phyloP scores from a whole-genome alignment of 1,140 invertebrate genomes.

The Diuraphis noxia region DNA sequence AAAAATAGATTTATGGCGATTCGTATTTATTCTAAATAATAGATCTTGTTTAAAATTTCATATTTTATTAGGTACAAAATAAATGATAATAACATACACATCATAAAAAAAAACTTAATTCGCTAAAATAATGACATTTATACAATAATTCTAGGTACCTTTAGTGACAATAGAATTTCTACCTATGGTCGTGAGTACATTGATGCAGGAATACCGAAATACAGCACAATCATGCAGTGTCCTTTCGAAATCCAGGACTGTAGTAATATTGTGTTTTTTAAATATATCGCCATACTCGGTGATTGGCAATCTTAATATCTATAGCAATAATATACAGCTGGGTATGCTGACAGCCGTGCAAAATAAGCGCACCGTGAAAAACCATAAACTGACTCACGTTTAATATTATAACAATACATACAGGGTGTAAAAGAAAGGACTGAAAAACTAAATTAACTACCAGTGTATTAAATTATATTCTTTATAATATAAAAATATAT shows the following conservation, averaged over 20 bases:
- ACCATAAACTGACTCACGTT: background rate
- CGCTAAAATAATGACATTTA: background rate
- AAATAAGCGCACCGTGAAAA: constrained; percentile 14
- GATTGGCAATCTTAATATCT: background rate
- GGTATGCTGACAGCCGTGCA: background rate
- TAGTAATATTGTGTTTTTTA: background rate
- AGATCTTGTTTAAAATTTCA: background rate
- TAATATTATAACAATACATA: background rate
- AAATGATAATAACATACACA: background rate
- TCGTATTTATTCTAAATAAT: background rate
- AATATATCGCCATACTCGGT: background rate
- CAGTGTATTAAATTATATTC: background rate
- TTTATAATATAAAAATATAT: background rate
- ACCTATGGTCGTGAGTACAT: background rate
- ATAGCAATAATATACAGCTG: background rate
- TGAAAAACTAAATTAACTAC: background rate
- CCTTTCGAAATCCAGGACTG: background rate
- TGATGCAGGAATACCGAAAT: background rate
- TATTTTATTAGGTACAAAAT: background rate
- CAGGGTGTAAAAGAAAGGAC: background rate
- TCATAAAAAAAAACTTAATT: background rate
- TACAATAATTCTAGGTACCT: background rate
- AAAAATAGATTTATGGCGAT: background rate
- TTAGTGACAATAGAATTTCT: background rate
- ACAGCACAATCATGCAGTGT: background rate